A percentile compares a stretch with the other conserved stretches of the same genome.
Conservation (phyloP, 2,797 vertebrate genomes). For the Heteromormyrus szaboi region DNA sequence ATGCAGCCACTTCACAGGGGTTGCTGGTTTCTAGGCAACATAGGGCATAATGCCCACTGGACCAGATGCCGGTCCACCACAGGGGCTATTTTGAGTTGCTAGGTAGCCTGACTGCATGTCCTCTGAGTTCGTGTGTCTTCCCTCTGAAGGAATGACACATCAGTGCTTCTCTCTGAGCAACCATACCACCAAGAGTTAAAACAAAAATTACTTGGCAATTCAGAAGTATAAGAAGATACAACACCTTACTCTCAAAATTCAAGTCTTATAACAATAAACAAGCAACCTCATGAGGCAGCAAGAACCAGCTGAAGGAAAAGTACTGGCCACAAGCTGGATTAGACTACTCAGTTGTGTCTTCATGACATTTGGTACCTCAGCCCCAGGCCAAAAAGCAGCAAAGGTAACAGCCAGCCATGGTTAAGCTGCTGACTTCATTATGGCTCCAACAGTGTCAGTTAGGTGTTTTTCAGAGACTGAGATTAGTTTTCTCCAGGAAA, state of each 20-base stretch:
- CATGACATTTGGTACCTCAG: neutral
- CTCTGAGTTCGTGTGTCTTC: neutral
- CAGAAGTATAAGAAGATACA: neutral
- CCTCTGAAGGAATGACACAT: neutral
- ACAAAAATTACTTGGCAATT: neutral
- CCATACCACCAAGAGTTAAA: neutral
- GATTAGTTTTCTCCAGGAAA: neutral
- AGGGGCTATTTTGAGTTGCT: neutral
- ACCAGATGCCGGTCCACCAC: neutral
- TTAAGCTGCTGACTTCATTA: neutral
- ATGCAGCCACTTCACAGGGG: neutral
- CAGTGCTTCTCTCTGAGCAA: neutral
- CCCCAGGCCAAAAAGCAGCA: neutral
- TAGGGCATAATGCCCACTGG: neutral
- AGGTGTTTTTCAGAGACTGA: neutral
- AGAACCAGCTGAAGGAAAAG: neutral
- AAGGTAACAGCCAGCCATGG: neutral
- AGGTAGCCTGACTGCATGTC: neutral
- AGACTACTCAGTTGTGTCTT: neutral
- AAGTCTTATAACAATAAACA: neutral
- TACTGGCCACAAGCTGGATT: neutral
- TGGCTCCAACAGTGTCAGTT: neutral
- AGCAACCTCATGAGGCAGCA: neutral
- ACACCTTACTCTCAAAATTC: neutral
- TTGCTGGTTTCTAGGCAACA: neutral